Percentiles rank a stretch among this genome's conserved stretches.
Evolutionary conservation across 2,113 vertebrate species (phyloP).

Genomic region (Girardinichthys multiradiatus): DNA sequence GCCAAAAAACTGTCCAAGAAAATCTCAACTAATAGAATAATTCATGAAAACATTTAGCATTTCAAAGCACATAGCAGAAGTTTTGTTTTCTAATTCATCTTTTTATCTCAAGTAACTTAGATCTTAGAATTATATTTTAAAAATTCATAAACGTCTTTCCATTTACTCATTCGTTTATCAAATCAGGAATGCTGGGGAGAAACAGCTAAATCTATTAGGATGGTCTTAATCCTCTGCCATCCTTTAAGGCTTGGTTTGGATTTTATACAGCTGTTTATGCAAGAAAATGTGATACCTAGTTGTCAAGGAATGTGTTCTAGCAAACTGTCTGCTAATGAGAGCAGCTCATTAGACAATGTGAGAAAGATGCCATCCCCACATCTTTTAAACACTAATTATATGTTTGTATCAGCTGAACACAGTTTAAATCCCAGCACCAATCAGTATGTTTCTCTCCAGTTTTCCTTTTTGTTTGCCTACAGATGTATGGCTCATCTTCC

Average conservation of each 20-base stretch:
- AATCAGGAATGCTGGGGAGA: conserved; percentile 18
- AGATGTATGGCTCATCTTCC: neutral
- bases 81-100: neutral
- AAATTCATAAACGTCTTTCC: neutral
- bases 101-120: conserved; percentile 4
- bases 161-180: conserved; percentile 6
- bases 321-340: conserved; percentile 5
- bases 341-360: neutral
- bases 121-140: no score
- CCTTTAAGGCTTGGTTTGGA: conserved; percentile 3
- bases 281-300: neutral
- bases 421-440: neutral
- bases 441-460: neutral
- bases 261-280: conserved; percentile 2
- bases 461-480: conserved; percentile 7
- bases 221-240: neutral
- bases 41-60: conserved; percentile 9
- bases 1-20: conserved; percentile 23
- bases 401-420: neutral
- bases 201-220: neutral
- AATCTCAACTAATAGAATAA: conserved; percentile 10
- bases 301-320: neutral
- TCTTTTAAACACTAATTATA: neutral
- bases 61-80: conserved; percentile 2
- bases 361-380: neutral